Conservation (phyloP, 2,797 vertebrate species). For the Acanthis flammea region DNA sequence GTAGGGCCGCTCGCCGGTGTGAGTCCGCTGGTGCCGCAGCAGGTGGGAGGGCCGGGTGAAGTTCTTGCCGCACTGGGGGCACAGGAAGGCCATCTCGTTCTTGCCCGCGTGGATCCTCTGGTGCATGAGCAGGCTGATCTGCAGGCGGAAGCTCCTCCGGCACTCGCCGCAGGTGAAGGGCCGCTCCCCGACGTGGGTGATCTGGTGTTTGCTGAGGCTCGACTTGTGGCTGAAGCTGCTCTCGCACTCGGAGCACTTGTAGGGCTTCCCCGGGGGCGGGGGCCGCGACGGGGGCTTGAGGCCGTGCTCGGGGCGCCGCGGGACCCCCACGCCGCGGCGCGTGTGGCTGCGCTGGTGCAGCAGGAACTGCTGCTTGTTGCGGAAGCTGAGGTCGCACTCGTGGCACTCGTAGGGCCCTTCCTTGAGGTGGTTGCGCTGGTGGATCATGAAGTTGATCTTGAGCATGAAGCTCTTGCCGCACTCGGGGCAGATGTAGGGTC, state of each 20-base stretch:
- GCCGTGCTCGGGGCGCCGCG: constrained; percentile 68
- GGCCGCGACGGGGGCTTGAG: constrained; percentile 67
- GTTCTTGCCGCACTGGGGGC: constrained; percentile 87
- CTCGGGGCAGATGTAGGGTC: constrained; percentile 78
- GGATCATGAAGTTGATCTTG: constrained; percentile 80
- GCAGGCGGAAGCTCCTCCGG: constrained; percentile 93
- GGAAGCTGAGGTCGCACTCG: constrained; percentile 77
- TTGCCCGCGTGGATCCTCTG: constrained; percentile 93
- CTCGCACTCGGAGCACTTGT: constrained; percentile 79
- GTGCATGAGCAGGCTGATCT: constrained; percentile 93
- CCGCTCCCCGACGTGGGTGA: constrained; percentile 90
- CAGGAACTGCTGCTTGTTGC: constrained; percentile 80
- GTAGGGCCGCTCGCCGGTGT: constrained; percentile 80
- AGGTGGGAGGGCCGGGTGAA: constrained; percentile 80
- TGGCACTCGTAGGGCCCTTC: constrained; percentile 78
- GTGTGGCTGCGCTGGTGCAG: constrained; percentile 80
- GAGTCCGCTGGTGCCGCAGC: constrained; percentile 80
- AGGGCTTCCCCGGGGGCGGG: constrained; percentile 69
- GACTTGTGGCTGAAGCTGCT: constrained; percentile 85
- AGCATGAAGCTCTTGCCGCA: constrained; percentile 80
- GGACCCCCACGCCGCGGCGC: constrained; percentile 53
- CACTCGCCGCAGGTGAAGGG: constrained; percentile 94
- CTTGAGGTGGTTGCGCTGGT: constrained; percentile 80
- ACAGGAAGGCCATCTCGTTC: constrained; percentile 87
- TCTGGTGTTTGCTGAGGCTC: constrained; percentile 81